Base-by-base conservation (phyloP, 1,140 invertebrate species). In the Tetraneura akinire region DNA sequence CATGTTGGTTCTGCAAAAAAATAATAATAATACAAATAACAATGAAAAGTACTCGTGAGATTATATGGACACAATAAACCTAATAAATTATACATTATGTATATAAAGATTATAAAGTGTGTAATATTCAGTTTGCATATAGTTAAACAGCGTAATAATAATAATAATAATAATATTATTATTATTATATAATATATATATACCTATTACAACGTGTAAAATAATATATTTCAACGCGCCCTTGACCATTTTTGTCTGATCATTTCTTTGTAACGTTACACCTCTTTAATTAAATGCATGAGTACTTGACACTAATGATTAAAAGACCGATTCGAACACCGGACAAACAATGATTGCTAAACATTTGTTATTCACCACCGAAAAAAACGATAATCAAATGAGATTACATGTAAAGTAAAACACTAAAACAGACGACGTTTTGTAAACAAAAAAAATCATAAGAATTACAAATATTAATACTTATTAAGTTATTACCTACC, bases 301-400 rank as follows among this genome's bases (percentile, higher is more conserved):
- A n/a, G n/a, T 60, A 76, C 73, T 60, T 76, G 73, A 76, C 73
- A 76, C 32, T 26, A 76, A 76, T 76, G 73, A 60, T 76, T 76
- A 76, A 57, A 76, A 57, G 32, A 76, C 73, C 32, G 71, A 57
- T 57, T 76, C 37, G 53, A 60, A 60, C 53, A 42, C 55, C 73
- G 73, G 73, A 76, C 26, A 16, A n/a, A n/a, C 60, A 11, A 11
- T 10, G 53, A 76, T 76, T 76, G 73, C 73, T 42, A 76, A 60
- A 60, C 13, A 57, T 42, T 47, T 49, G 23, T 49, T 70, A 49
- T 70, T n/a, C 45, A 49, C 29, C 32, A 66, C 37, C 26, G n/a
- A 37, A 42, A 66, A 66, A 66, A 60, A 42, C 4, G 21, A 13
- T 68, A 68, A 21, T 42, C 1, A n/a, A n/a, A n/a, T n/a, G 13